A percentile compares a stretch with the other conserved stretches of the same genome.
These are phyloP conservation scores for Oenanthe melanoleuca DNA, from an alignment of 2,113 vertebrate genomes.

Conservation along the genomic window DNA sequence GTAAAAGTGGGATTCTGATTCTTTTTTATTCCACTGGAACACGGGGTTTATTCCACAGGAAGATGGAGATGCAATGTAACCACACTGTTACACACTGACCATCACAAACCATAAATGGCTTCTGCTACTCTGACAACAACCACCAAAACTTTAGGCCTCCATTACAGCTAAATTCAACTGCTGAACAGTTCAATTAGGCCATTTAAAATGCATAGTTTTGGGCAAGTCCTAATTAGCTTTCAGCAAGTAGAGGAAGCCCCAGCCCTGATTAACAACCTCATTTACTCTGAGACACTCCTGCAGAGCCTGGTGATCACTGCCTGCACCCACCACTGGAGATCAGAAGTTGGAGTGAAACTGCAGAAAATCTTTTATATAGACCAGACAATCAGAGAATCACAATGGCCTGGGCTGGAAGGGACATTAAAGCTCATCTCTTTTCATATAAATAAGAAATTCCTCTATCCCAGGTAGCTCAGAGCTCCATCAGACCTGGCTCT, in stretches of 20 bases:
- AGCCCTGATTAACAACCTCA: background rate
- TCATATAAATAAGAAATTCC: background rate
- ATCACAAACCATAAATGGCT: background rate
- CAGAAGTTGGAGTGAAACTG: background rate
- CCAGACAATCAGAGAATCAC: background rate
- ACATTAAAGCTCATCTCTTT: background rate
- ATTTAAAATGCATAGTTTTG: background rate
- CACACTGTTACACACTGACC: background rate
- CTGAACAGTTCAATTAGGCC: background rate
- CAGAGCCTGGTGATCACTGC: rapidly evolving
- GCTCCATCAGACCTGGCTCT: background rate
- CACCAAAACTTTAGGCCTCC: background rate
- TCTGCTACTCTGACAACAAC: background rate
- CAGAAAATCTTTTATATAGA: background rate
- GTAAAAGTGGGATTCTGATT: background rate
- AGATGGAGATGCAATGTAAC: background rate
- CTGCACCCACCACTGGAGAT: background rate
- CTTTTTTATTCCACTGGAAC: background rate
- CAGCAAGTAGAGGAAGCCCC: background rate
- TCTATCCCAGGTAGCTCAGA: background rate
- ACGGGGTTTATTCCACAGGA: background rate
- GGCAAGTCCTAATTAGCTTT: background rate
- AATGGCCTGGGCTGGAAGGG: background rate
- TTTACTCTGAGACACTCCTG: background rate
- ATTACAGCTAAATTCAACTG: background rate